Evolutionary conservation across 2,888 invertebrate genomes (phyloP).

Genomic region (Bellardia bayeri): DNA sequence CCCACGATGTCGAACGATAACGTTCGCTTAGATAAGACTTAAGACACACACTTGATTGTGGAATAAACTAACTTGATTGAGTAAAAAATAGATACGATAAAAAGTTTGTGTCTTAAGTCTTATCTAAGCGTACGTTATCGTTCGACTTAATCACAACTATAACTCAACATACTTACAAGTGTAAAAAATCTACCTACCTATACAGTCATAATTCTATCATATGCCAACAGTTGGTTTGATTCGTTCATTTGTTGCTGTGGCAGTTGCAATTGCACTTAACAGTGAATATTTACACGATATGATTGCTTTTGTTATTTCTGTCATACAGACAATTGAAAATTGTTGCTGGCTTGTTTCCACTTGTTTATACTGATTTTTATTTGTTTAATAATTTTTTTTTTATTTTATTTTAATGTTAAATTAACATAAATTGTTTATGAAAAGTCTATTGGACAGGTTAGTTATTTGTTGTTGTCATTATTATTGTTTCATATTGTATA

Average conservation of each 20-base stretch:
- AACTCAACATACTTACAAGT: background rate
- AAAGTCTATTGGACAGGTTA: constrained; percentile 50
- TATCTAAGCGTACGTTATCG: no score
- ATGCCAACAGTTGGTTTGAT: constrained; percentile 26
- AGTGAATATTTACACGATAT: constrained; percentile 28
- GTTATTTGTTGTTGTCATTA: no score
- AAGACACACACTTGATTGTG: no score
- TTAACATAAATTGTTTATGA: constrained; percentile 68
- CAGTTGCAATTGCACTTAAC: constrained; percentile 47
- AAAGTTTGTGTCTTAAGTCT: no score
- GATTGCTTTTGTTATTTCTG: constrained; percentile 22
- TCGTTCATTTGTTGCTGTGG: background rate
- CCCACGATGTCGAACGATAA: no score
- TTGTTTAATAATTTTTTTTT: constrained; percentile 2
- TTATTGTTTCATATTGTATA: constrained; percentile 17
- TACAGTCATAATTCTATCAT: constrained; percentile 12
- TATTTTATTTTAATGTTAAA: constrained; percentile 47
- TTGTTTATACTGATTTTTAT: constrained; percentile 15
- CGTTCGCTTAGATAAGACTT: no score
- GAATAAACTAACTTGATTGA: no score
- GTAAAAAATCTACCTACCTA: no score
- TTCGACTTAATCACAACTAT: no score
- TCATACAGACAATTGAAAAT: background rate
- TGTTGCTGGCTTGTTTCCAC: constrained; percentile 19
- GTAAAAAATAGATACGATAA: no score